phyloP scores from a whole-genome alignment of 1,140 invertebrate species.

The Drosophila nikananu region DNA sequence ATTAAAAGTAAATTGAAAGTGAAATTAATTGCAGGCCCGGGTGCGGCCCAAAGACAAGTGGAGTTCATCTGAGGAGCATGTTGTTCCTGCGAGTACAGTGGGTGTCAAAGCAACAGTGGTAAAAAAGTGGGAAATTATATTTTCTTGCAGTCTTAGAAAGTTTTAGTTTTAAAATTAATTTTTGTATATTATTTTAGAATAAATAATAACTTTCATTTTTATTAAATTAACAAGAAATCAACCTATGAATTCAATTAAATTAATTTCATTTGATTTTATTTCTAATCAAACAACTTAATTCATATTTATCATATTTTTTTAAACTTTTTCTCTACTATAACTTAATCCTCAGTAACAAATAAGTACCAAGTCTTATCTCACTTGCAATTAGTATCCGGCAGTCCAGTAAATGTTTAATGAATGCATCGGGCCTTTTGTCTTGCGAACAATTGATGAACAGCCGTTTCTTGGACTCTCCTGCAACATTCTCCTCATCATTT shows the following conservation, averaged over 20 bases:
- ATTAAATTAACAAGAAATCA: fast-evolving
- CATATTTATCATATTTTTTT: not conserved
- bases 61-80: slow-evolving; percentile 28
- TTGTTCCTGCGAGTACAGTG: slow-evolving; percentile 4
- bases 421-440: slow-evolving; percentile 42
- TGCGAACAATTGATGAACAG: slow-evolving; percentile 39
- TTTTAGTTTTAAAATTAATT: too few relatives aligned
- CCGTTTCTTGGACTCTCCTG: slow-evolving; percentile 14
- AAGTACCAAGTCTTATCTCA: slow-evolving; percentile 17
- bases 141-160: too few relatives aligned
- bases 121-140: not conserved
- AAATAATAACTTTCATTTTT: not conserved
- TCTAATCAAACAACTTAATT: not conserved
- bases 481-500: slow-evolving; percentile 66
- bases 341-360: too few relatives aligned
- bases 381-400: slow-evolving; percentile 40
- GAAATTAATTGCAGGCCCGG: slow-evolving; percentile 80
- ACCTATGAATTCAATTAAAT: not conserved
- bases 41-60: slow-evolving; percentile 49
- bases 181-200: not conserved
- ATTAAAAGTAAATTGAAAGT: slow-evolving; percentile 83
- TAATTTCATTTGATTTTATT: not conserved
- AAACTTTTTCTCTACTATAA: not conserved
- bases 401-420: slow-evolving; percentile 55
- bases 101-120: not conserved